Evolutionary conservation across 2,113 vertebrate species (phyloP), one percentile per base, ranked within the genome.

Genomic region (Grammomys surdaster): DNA sequence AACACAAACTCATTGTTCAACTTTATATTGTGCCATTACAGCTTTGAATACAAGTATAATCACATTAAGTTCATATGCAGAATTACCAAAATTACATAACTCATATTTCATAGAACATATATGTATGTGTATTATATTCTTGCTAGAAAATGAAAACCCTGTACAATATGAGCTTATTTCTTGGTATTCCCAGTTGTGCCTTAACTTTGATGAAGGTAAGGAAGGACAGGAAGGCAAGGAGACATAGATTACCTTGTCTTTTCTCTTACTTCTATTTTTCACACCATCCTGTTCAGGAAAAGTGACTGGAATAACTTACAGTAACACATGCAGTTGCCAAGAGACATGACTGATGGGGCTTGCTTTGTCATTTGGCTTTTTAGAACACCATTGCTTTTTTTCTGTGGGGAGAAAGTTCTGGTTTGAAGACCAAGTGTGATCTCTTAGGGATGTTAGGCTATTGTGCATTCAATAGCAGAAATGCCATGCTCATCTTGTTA

Each of bases 11-110:
- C 81, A 65, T 56, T 13, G 9, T 93, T 67, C 19, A 75, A 43
- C 36, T 93, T 93, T 48, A 72, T 70, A n/a, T 28, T 43, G 56
- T 72, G 31, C 86, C 85, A 80, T 43, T 43, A 19, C 48, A 72
- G 31, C 87, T 96, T 72, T 90, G 89, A 93, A 88, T 54, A 76
- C 36, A 95, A 92, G 85, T 31, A 46, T 48, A 72, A 81, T 80
- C 48, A 3, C 0, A 60, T 76, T 94, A 46, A 26, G 40, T 2
- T 54, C 13, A 5, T 76, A 48, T 12, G 20, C 54, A 86, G 76
- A 96, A 72, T 69, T 33, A 85, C 22, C 7, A 40, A 70, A 90
- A 65, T 88, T 7, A 56, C 33, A 31, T n/a, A 75, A 63, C 89
- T 93, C 19, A 1, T 33, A 84, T 90, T 96, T 87, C 20, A 19